phyloP scores from a whole-genome alignment of 2,888 invertebrate species.

The Orthosia gracilis region DNA sequence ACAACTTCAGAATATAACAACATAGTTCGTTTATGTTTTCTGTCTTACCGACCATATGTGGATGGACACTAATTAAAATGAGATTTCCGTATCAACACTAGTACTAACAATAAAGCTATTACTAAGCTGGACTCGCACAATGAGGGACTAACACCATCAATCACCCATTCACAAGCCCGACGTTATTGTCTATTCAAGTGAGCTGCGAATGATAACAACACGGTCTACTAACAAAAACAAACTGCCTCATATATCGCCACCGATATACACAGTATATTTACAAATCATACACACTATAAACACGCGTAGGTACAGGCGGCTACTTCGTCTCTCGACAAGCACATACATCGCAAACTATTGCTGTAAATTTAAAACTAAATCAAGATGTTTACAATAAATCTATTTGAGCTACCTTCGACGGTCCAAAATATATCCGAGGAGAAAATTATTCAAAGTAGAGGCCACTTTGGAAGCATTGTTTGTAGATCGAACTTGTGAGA shows the following conservation, averaged over 20 bases:
- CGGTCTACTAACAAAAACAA: conserved; percentile 76
- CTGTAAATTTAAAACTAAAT: conserved; percentile 63
- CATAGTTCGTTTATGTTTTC: background rate
- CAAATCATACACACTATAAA: conserved; percentile 72
- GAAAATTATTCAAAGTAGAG: conserved; percentile 21
- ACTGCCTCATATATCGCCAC: conserved; percentile 71
- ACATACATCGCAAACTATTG: conserved; percentile 70
- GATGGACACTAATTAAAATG: conserved; percentile 50
- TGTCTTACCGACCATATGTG: conserved; percentile 21
- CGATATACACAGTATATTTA: conserved; percentile 68
- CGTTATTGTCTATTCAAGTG: conserved; percentile 73
- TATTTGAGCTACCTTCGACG: conserved; percentile 22
- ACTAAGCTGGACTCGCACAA: conserved; percentile 61
- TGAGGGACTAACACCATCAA: conserved; percentile 63
- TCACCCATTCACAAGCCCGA: conserved; percentile 59
- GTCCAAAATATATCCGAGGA: conserved; percentile 25
- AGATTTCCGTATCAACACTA: conserved; percentile 46
- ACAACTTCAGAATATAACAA: background rate
- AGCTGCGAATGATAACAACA: conserved; percentile 76
- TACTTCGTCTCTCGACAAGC: conserved; percentile 65
- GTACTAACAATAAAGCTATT: conserved; percentile 55
- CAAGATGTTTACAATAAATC: conserved; percentile 51
- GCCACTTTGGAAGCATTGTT: conserved; percentile 6
- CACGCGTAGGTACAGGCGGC: conserved; percentile 60
- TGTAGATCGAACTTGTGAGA: conserved; percentile 12